Evolutionary conservation across 2,888 invertebrate genomes (phyloP).

Genomic region (Uropetala carovei): DNA sequence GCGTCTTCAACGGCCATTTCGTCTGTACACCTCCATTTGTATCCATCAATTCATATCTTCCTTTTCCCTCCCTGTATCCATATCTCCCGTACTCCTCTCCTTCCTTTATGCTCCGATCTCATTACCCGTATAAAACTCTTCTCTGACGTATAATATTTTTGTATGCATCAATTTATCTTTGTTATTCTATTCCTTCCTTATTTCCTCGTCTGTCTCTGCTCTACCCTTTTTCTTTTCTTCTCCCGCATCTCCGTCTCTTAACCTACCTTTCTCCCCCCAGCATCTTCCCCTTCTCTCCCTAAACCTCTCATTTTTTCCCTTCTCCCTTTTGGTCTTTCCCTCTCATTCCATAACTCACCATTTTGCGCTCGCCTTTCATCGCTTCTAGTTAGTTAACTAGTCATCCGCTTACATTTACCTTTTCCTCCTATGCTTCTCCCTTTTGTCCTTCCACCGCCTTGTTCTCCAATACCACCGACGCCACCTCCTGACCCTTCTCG

Average conservation of each 20-base stretch:
- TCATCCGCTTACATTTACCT: neutral
- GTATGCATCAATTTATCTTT: conserved; percentile 52
- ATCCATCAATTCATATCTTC: conserved; percentile 31
- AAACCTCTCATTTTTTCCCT: neutral
- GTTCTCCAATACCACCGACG: too few species aligned
- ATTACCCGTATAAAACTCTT: conserved; percentile 22
- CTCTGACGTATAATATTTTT: conserved; percentile 17
- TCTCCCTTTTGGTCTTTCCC: neutral
- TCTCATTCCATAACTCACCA: neutral
- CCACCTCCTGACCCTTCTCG: too few species aligned
- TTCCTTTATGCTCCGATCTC: conserved; percentile 34
- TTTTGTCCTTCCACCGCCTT: neutral
- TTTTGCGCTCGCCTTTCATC: conserved; percentile 2
- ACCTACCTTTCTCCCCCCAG: neutral
- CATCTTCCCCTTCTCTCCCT: neutral
- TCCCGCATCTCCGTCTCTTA: conserved; percentile 1
- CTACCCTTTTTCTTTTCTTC: neutral
- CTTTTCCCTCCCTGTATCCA: neutral
- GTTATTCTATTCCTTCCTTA: neutral
- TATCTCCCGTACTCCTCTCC: neutral
- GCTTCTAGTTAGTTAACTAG: neutral
- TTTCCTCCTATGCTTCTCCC: neutral
- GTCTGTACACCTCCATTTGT: conserved; percentile 32
- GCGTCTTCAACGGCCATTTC: neutral
- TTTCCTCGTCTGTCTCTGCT: neutral